Base-by-base conservation (phyloP, 1,140 invertebrate genomes). In the Zaprionus ghesquierei region DNA sequence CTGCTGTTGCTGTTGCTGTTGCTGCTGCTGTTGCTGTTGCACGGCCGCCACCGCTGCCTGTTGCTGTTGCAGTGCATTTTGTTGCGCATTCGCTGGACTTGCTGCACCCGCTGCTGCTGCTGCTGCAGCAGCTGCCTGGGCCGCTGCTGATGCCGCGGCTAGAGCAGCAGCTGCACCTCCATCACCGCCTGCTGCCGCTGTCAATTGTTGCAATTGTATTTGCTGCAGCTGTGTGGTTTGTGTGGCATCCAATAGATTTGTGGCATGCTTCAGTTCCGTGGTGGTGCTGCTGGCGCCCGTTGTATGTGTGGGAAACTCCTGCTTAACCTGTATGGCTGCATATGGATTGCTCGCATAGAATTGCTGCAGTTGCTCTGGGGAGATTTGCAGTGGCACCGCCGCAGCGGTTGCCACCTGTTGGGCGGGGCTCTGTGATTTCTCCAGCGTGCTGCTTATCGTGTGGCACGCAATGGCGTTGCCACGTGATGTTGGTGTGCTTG, bases 261-360 rank as follows among this genome's bases (percentile, higher is more conserved):
- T 81, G 56, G 64, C 92, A 89, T 87, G 93, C 81, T 90, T 93
- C 75, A 87, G 91, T 75, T 79, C 92, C 1, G 18, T 46, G 10
- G 22, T 25, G 3, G 80, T 56, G 3, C 63, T 80, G 3, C 23
- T 60, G 29, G 59, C 27, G 18, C 50, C 60, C 8, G 73, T 44
- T 12, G 71, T 77, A 50, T 92, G 91, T 8, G 81, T 89, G 13
- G 92, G 85, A 63, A 91, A 91, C 75, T 92, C 92, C 38, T 93
- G 93, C 58, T 93, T 94, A 12, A 93, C 92, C 78, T 94, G 93
- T 10, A 92, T 94, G 90, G 82, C 72, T 91, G 75, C 93, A 87
- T 92, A 62, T 77, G 65, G 79, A 59, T 64, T 82, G 49, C 38
- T 89, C 10, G 84, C 85, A 60, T 93, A 92, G n/a, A 91, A 77